A percentile compares a stretch with the other conserved stretches of the same genome.
Conservation (phyloP, 1,140 invertebrate species). For the Drosophila sp. region DNA sequence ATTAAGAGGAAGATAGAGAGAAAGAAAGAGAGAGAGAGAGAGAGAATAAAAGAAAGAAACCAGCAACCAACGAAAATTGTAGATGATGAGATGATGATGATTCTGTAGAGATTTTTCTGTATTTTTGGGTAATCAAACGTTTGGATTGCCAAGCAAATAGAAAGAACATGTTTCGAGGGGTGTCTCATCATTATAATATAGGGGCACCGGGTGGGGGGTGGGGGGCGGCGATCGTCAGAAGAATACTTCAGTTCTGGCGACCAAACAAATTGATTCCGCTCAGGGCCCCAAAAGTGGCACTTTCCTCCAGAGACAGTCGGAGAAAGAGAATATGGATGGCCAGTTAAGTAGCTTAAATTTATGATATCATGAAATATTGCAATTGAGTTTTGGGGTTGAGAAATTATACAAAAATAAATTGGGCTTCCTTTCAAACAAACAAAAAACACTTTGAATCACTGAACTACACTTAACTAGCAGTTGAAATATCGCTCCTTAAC, state of each 20-base stretch:
- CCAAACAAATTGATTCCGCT: constrained; percentile 71
- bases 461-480: too few relatives aligned
- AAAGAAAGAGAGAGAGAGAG: not conserved
- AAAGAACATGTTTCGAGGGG: not conserved
- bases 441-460: not conserved
- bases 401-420: constrained; percentile 3
- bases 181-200: constrained; percentile 69
- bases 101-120: constrained; percentile 20
- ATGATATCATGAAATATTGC: constrained; percentile 13
- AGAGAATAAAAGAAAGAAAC: not conserved
- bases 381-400: not conserved
- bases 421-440: not conserved
- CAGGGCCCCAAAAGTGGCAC: constrained; percentile 68
- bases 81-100: constrained; percentile 11
- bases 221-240: not conserved
- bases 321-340: not conserved
- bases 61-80: not conserved
- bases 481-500: too few relatives aligned
- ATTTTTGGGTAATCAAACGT: constrained; percentile 19
- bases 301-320: constrained; percentile 26
- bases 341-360: constrained; percentile 17
- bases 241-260: constrained; percentile 59
- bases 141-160: constrained; percentile 1
- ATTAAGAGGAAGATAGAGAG: constrained; percentile 46
- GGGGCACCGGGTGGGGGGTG: constrained; percentile 21